Conservation (phyloP, 1,140 invertebrate genomes). For the Lineus longissimus region DNA sequence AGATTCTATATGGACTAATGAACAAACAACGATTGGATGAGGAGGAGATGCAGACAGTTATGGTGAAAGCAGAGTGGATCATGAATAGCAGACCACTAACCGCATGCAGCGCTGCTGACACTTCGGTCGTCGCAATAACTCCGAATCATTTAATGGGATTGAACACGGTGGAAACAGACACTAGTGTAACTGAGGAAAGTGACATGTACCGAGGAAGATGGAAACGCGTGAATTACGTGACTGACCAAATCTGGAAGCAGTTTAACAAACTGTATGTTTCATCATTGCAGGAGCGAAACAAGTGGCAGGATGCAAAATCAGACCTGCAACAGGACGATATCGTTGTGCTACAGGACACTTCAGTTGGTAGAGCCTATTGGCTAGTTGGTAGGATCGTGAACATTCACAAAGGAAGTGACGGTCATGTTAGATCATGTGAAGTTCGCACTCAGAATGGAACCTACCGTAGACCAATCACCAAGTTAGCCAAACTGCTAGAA, state of each 20-base stretch:
- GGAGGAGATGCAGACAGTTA: neutral
- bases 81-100: neutral
- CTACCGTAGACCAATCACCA: neutral
- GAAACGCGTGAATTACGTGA: neutral
- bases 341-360: neutral
- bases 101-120: neutral
- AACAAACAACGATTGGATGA: neutral
- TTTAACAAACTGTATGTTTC: neutral
- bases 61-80: neutral
- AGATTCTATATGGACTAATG: conserved; percentile 6
- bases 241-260: conserved; percentile 1
- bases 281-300: neutral
- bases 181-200: neutral
- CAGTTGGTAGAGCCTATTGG: neutral
- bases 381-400: neutral
- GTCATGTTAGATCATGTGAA: neutral
- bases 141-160: conserved; percentile 3
- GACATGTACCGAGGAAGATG: neutral
- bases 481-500: neutral
- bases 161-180: conserved; percentile 2
- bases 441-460: neutral
- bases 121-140: neutral
- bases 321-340: neutral
- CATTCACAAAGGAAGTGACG: neutral
- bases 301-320: neutral